Base-by-base conservation (phyloP, 2,888 invertebrate species). In the Troglohyphantes excavatus region DNA sequence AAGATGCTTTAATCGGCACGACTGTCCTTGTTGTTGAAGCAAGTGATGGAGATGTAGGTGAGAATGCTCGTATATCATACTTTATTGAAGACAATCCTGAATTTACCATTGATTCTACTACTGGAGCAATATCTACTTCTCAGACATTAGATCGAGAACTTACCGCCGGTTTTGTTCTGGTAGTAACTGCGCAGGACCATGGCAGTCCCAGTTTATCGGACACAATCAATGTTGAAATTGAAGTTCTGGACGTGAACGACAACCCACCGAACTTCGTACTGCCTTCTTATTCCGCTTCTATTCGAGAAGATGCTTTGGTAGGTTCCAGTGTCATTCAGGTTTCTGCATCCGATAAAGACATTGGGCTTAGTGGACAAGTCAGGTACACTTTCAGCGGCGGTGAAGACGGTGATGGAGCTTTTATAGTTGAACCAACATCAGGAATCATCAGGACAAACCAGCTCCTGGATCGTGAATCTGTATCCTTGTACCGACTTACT, bases 221-320 rank as follows among this genome's bases (percentile, higher is more conserved):
- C 93, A 98, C 98, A 0, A 98, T 99, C 0, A 98, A 98, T 92
- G 96, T 99, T 0, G 98, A 99, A 93, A 97, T 99, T 92, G 96
- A 97, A 0, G 96, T 99, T 0, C 96, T 97, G 0, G 99, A 99
- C 93, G 97, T 98, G 0, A 99, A 99, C 93, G 99, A 99, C 93
- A 98, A 98, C 93, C 95, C 96, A 7, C 99, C 99, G 0, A 95
- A 95, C 0, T 99, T 99, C 93, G 96, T 91, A 19, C 90, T 92
- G 19, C 23, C 53, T 23, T 78, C 79, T 2, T 98, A 98, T 92
- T 95, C 96, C 26, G 96, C 97, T 0, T 96, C 95, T 3, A 96
- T 98, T 27, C 95, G 96, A 87, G 98, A 98, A 93, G 98, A 98
- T 93, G 97, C 97, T 19, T 94, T 97, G 91, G 96, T 97, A 89